Conservation (phyloP, 2,888 invertebrate genomes). For the Atethmia centrago region DNA sequence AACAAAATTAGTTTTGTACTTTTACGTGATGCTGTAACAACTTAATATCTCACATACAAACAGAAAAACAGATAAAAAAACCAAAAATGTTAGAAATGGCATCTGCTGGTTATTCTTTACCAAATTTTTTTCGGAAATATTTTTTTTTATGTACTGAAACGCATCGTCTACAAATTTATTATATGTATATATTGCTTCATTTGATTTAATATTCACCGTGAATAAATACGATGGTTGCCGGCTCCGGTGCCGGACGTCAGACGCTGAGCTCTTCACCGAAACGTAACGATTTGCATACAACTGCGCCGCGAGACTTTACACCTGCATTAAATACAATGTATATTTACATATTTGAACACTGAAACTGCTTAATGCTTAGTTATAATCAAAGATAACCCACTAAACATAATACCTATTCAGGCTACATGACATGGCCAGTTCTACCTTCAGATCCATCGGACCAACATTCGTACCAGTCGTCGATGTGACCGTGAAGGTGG, state of each 20-base stretch:
- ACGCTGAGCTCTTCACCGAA: background rate
- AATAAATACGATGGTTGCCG: no score
- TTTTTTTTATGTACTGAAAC: no score
- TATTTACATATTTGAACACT: background rate
- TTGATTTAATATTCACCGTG: background rate
- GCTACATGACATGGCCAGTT: background rate
- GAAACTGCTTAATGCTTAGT: background rate
- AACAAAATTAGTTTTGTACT: no score
- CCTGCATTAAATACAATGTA: background rate
- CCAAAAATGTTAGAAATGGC: no score
- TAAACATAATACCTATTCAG: no score
- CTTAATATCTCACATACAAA: no score
- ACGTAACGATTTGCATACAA: slow-evolving; percentile 14
- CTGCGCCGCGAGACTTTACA: background rate
- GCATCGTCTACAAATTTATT: no score
- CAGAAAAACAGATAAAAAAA: no score
- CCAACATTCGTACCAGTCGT: background rate
- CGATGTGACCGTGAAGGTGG: background rate
- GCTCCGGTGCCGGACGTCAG: background rate
- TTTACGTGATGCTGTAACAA: no score
- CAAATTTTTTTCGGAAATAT: no score
- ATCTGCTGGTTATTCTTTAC: no score
- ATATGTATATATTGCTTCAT: background rate
- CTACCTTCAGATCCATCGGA: background rate
- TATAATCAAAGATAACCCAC: background rate